phyloP scores from a whole-genome alignment of 2,888 invertebrate species.

The Macrosiphum euphorbiae region DNA sequence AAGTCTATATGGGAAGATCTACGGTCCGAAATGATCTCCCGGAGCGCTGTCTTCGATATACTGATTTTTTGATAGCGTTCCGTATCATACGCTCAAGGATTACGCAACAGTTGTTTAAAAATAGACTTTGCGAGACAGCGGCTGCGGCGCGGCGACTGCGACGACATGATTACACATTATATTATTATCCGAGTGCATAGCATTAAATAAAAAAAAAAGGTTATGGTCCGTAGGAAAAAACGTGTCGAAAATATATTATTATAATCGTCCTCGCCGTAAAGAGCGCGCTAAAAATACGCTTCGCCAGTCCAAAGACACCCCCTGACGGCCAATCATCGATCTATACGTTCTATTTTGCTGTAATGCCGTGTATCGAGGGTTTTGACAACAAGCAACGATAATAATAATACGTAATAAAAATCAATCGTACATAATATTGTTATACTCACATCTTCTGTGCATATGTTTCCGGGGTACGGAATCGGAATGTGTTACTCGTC shows the following conservation, averaged over 20 bases:
- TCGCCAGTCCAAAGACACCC: background rate
- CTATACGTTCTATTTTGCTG: background rate
- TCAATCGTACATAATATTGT: background rate
- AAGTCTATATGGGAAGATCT: background rate
- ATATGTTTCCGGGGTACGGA: conserved; percentile 47
- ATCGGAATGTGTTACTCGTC: background rate
- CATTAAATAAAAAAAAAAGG: background rate
- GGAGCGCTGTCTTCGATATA: background rate
- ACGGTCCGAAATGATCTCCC: background rate
- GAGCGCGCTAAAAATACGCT: background rate
- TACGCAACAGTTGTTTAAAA: conserved; percentile 43
- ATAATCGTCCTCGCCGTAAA: background rate
- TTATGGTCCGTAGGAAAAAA: background rate
- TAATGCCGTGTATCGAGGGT: background rate
- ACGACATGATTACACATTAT: background rate
- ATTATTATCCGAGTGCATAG: background rate
- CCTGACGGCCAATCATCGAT: background rate
- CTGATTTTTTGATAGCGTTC: background rate
- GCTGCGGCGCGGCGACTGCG: background rate
- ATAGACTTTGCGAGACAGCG: background rate
- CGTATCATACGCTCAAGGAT: conserved; percentile 5
- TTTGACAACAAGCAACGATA: background rate
- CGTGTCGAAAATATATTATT: background rate
- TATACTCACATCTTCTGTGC: conserved; percentile 63
- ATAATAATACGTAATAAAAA: background rate